phyloP scores from a whole-genome alignment of 1,140 invertebrate genomes.

The Thalassaphorura encarpata region DNA sequence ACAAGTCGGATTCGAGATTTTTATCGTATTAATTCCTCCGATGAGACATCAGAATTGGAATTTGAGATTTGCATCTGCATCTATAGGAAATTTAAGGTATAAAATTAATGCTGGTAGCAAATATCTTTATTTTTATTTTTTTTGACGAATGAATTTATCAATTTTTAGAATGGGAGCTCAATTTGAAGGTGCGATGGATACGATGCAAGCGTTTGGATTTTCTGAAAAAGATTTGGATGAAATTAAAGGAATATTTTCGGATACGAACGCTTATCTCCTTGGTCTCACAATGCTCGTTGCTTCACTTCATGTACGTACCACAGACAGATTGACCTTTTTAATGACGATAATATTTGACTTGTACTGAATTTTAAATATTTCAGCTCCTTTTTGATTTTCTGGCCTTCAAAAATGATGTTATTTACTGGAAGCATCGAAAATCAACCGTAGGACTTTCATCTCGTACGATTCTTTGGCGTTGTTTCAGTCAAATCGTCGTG shows the following conservation, averaged over 20 bases:
- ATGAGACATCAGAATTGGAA: conserved; percentile 33
- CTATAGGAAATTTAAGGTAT: conserved; percentile 44
- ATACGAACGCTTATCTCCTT: conserved; percentile 90
- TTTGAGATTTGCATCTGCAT: conserved; percentile 42
- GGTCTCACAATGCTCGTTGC: conserved; percentile 84
- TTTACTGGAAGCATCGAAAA: conserved; percentile 77
- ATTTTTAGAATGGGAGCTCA: conserved; percentile 54
- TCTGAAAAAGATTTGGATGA: conserved; percentile 90
- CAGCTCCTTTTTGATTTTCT: conserved; percentile 92
- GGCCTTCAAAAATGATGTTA: conserved; percentile 96
- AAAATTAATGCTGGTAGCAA: neutral
- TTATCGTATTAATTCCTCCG: conserved; percentile 37
- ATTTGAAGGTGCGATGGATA: conserved; percentile 64
- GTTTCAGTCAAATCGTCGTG: conserved; percentile 81
- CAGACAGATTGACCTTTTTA: neutral
- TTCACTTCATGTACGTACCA: conserved; percentile 74
- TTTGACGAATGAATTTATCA: neutral
- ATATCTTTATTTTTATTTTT: neutral
- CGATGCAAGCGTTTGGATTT: conserved; percentile 68
- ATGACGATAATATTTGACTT: neutral
- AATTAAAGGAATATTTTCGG: conserved; percentile 90
- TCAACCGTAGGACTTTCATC: conserved; percentile 81
- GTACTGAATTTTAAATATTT: neutral
- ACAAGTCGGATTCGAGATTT: conserved; percentile 66
- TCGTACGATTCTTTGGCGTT: conserved; percentile 77